Percentiles rank a stretch among this genome's conserved stretches.
Evolutionary conservation across 2,888 invertebrate species (phyloP).

Genomic region (Apamea anceps): DNA sequence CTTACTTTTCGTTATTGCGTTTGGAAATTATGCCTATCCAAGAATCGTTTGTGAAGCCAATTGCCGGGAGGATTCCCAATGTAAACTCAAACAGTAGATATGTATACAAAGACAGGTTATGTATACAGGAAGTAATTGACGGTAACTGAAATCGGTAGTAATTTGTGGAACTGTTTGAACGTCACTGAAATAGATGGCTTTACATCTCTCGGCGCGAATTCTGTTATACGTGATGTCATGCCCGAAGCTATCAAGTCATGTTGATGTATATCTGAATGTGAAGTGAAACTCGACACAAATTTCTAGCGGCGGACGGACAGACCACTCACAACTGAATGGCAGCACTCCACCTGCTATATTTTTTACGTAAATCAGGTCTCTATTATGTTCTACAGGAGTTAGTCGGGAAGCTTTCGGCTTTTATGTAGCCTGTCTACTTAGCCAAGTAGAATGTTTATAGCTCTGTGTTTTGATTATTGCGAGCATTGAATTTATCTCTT

Average conservation of each 20-base stretch:
- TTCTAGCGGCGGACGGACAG: conserved; percentile 42
- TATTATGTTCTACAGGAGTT: conserved; percentile 45
- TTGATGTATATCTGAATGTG: conserved; percentile 51
- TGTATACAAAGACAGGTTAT: background rate
- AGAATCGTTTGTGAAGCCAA: conserved; percentile 44
- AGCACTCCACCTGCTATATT: conserved; percentile 60
- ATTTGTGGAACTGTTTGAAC: conserved; percentile 37
- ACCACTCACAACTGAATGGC: conserved; percentile 61
- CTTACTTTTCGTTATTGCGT: conserved; percentile 55
- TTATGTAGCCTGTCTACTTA: conserved; percentile 39
- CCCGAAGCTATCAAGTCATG: conserved; percentile 32
- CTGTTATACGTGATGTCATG: conserved; percentile 33
- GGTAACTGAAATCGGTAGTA: conserved; percentile 46
- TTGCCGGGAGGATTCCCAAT: conserved; percentile 2
- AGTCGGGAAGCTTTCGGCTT: conserved; percentile 42
- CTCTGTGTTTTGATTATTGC: conserved; percentile 24
- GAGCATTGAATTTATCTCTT: conserved; percentile 7
- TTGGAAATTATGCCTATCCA: conserved; percentile 40
- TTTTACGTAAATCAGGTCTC: conserved; percentile 61
- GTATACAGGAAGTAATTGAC: conserved; percentile 27
- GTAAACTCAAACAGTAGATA: conserved; percentile 19
- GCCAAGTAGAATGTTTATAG: conserved; percentile 12
- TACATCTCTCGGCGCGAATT: conserved; percentile 20
- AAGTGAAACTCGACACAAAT: conserved; percentile 59
- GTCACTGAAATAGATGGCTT: conserved; percentile 35